Evolutionary conservation across 2,113 vertebrate genomes (phyloP).

Genomic region (Meleagris gallopavo): DNA sequence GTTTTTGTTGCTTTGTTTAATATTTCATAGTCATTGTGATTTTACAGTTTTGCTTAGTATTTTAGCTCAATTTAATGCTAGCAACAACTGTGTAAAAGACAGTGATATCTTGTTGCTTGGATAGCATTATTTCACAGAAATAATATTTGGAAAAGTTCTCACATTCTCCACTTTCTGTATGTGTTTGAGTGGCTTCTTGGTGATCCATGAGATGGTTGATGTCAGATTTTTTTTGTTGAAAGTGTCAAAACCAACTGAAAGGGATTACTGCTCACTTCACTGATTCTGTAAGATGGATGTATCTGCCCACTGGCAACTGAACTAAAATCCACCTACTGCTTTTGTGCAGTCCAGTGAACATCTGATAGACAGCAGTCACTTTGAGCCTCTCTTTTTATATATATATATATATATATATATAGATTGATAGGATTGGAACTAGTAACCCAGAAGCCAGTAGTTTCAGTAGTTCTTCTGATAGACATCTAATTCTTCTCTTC

Average conservation of each 20-base stretch:
- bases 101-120: background rate
- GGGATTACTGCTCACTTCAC: background rate
- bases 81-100: background rate
- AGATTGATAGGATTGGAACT: background rate
- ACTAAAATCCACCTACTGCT: background rate
- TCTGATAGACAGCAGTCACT: background rate
- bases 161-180: background rate
- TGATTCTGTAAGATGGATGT: background rate
- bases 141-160: background rate
- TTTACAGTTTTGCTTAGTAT: background rate
- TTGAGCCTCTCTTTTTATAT: background rate
- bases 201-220: accelerated
- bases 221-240: background rate
- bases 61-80: background rate
- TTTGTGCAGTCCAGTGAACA: background rate
- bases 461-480: background rate
- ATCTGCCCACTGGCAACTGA: background rate
- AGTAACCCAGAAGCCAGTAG: background rate
- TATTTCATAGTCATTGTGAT: background rate
- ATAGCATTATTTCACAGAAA: background rate
- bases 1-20: background rate
- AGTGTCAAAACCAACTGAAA: background rate
- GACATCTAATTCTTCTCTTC: background rate
- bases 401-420: background rate
- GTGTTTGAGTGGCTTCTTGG: background rate